phyloP scores from a whole-genome alignment of 1,140 invertebrate genomes.

The Drosophila watanabei region DNA sequence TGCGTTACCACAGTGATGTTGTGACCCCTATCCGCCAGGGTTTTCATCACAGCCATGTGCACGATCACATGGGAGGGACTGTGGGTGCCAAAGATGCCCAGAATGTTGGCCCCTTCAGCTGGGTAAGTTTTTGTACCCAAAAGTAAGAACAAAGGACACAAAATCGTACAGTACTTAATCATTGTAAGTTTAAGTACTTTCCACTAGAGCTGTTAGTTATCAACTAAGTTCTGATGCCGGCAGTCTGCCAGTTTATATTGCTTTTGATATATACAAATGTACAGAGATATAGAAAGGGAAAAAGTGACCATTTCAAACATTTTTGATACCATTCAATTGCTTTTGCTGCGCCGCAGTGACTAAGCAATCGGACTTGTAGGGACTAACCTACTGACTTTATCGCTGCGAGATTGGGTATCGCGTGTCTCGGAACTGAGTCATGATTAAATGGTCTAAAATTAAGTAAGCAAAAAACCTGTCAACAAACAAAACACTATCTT shows the following conservation, averaged over 20 bases:
- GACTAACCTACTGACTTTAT: conserved; percentile 1
- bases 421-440: conserved; percentile 18
- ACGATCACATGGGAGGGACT: conserved; percentile 80
- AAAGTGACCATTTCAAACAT: neutral
- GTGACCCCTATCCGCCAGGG: conserved; percentile 71
- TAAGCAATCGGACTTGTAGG: neutral
- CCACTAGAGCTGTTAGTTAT: neutral
- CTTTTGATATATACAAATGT: neutral
- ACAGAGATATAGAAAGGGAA: neutral
- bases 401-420: neutral
- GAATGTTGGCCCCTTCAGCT: conserved; percentile 58
- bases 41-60: conserved; percentile 69
- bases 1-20: conserved; percentile 72
- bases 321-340: neutral
- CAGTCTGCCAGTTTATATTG: conserved; percentile 6
- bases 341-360: conserved; percentile 21
- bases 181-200: neutral
- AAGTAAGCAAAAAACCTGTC: neutral
- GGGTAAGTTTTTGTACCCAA: neutral
- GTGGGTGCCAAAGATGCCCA: conserved; percentile 69
- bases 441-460: conserved; percentile 14
- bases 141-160: neutral
- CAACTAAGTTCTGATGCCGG: conserved; percentile 8
- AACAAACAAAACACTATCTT: conserved; percentile 3
- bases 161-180: neutral